Percentiles rank a stretch among this genome's conserved stretches.
These are phyloP conservation scores for Apis florea DNA, from an alignment of 1,140 invertebrate species.

Conservation along the genomic window DNA sequence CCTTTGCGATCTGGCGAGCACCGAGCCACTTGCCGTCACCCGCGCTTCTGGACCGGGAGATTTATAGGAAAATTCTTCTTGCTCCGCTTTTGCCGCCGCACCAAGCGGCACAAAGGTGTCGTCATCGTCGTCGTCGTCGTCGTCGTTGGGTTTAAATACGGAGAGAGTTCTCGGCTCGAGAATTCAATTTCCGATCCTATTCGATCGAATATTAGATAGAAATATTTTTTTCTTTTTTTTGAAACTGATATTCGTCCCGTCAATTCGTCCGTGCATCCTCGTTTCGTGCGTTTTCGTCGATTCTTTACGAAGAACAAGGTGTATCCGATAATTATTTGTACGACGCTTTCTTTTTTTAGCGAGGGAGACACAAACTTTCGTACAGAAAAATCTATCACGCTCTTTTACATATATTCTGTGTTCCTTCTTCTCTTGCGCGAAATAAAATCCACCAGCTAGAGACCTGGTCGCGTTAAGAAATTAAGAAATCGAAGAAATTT, in stretches of 20 bases:
- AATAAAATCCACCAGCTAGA: too few relatives aligned
- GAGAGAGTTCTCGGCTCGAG: too few relatives aligned
- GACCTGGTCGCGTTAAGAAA: not conserved
- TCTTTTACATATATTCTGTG: too few relatives aligned
- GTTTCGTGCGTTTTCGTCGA: not conserved
- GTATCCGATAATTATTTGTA: not conserved
- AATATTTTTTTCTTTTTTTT: not conserved
- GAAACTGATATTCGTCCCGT: not conserved
- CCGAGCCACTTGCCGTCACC: slow-evolving; percentile 45
- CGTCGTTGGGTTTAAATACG: not conserved
- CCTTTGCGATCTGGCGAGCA: slow-evolving; percentile 40
- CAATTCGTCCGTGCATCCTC: not conserved
- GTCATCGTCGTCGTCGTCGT: too few relatives aligned
- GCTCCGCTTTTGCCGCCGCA: slow-evolving; percentile 10
- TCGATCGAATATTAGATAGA: not conserved
- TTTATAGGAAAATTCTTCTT: slow-evolving; percentile 50
- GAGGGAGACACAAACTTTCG: not conserved
- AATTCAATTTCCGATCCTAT: not conserved
- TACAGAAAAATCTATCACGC: too few relatives aligned
- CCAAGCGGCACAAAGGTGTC: slow-evolving; percentile 17
- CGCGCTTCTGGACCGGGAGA: slow-evolving; percentile 17
- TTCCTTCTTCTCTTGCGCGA: too few relatives aligned
- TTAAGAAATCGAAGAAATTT: slow-evolving; percentile 18
- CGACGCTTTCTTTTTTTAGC: not conserved
- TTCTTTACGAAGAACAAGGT: not conserved